Percentiles rank a stretch among this genome's conserved stretches.
Evolutionary conservation across 2,113 vertebrate genomes (phyloP).

Genomic region (Hyaena hyaena): DNA sequence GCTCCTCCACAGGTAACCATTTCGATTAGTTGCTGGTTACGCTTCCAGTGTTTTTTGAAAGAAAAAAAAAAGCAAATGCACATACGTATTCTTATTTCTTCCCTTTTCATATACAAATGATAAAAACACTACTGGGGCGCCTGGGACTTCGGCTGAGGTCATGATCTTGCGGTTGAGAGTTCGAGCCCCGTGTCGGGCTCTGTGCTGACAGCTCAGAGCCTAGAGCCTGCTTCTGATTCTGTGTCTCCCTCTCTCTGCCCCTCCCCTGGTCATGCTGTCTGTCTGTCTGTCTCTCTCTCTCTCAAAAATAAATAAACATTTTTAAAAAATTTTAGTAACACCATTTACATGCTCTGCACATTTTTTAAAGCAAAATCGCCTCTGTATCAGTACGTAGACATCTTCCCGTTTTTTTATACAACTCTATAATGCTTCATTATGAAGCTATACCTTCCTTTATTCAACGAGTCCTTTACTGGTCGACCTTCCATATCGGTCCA

Average conservation of each 20-base stretch:
- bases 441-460: not conserved
- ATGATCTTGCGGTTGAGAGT: too few relatives aligned
- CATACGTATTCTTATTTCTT: not conserved
- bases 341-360: not conserved
- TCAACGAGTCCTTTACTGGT: not conserved
- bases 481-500: not conserved
- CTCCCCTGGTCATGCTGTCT: too few relatives aligned
- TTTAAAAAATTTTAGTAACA: too few relatives aligned
- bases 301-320: too few relatives aligned
- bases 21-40: conserved; percentile 16
- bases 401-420: conserved; percentile 9
- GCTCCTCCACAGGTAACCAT: not conserved
- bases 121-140: not conserved
- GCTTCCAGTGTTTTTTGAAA: not conserved
- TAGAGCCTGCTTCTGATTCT: too few relatives aligned
- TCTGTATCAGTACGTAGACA: not conserved
- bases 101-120: not conserved
- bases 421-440: conserved; percentile 17
- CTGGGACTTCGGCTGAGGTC: too few relatives aligned
- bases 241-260: too few relatives aligned
- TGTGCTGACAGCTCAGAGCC: too few relatives aligned
- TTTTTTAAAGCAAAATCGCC: not conserved
- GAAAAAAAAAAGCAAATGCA: not conserved
- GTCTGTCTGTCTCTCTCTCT: too few relatives aligned
- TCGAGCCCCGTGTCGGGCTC: accelerated